phyloP scores from a whole-genome alignment of 2,113 vertebrate species.

The Scytalopus superciliaris region DNA sequence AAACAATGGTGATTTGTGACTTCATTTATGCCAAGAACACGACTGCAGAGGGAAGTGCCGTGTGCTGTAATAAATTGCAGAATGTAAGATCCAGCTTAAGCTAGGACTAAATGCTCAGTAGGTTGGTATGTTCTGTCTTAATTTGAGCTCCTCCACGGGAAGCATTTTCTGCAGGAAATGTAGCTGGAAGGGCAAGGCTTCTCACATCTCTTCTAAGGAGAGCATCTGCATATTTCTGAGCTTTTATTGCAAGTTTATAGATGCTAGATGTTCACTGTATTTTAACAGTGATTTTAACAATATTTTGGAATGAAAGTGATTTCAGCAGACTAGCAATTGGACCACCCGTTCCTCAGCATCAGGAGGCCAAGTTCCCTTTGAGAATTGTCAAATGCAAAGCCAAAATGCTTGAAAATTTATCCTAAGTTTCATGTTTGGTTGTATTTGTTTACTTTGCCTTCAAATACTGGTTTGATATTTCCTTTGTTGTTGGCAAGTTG shows the following conservation, averaged over 20 bases:
- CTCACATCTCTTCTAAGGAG: not conserved
- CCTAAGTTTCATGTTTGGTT: not conserved
- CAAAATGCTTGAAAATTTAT: not conserved
- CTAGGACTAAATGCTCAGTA: not conserved
- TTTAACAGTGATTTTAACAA: not conserved
- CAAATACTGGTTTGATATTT: not conserved
- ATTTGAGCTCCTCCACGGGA: not conserved
- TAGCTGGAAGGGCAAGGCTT: conserved; percentile 2
- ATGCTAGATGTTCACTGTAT: not conserved
- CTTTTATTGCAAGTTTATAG: not conserved
- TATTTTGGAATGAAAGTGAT: not conserved
- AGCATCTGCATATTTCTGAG: not conserved
- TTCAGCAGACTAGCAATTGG: not conserved
- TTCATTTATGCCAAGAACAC: conserved; percentile 34
- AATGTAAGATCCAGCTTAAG: not conserved
- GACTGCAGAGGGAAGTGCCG: not conserved
- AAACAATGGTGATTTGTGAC: conserved; percentile 36
- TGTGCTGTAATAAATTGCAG: conserved; percentile 1
- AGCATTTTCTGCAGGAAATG: not conserved
- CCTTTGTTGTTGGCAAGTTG: not conserved
- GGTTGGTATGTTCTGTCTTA: not conserved
- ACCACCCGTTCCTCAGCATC: not conserved
- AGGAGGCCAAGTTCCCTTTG: not conserved
- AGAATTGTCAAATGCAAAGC: not conserved
- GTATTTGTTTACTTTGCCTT: not conserved